Evolutionary conservation across 1,140 invertebrate genomes (phyloP).

Genomic region (Drosophila obscura): DNA sequence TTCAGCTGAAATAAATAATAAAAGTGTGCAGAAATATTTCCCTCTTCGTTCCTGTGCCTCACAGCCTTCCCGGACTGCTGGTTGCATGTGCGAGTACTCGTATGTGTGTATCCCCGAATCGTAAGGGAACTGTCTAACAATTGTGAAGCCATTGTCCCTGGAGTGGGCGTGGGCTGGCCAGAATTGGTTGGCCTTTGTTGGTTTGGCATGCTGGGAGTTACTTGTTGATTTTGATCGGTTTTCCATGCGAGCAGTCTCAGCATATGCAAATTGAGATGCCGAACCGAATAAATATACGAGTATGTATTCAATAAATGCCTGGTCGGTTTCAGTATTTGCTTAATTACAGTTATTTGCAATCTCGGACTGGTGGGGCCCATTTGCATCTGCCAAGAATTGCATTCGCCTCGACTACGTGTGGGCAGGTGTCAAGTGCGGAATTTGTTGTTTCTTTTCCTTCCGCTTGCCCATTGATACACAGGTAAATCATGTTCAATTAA

Average conservation of each 20-base stretch:
- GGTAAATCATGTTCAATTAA: slow-evolving; percentile 77
- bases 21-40: slow-evolving; percentile 25
- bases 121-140: slow-evolving; percentile 29
- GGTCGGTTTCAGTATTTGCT: slow-evolving; percentile 34
- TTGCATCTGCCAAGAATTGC: slow-evolving; percentile 21
- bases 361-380: slow-evolving; percentile 20
- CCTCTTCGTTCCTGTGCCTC: slow-evolving; percentile 7
- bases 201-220: not conserved
- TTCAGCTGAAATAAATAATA: slow-evolving; percentile 20
- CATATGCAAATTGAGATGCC: slow-evolving; percentile 42
- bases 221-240: slow-evolving; percentile 32
- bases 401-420: not conserved
- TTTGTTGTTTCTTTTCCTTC: slow-evolving; percentile 20
- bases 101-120: not conserved
- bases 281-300: slow-evolving; percentile 17
- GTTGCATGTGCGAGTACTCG: not conserved
- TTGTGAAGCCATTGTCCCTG: slow-evolving; percentile 13
- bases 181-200: slow-evolving; percentile 20
- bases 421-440: slow-evolving; percentile 31
- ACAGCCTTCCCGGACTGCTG: slow-evolving; percentile 23
- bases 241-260: not conserved
- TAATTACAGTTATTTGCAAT: slow-evolving; percentile 47
- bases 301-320: slow-evolving; percentile 49
- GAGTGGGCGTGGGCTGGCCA: slow-evolving; percentile 35
- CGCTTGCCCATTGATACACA: slow-evolving; percentile 41